Conservation (phyloP, 2,113 vertebrate genomes). For the Pipra filicauda region DNA sequence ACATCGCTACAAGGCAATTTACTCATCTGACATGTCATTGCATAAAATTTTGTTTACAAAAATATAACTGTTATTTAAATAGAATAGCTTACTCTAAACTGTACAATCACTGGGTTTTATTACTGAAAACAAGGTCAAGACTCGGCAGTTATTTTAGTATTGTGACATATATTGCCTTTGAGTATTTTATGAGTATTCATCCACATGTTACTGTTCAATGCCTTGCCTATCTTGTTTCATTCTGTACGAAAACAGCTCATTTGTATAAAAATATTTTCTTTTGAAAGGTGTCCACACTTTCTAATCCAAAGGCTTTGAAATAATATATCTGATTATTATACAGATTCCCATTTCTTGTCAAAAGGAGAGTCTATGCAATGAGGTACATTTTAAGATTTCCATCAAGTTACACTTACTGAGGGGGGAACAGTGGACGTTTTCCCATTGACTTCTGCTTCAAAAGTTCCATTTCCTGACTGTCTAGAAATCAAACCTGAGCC, state of each 20-base stretch:
- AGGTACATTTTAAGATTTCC: constrained; percentile 45
- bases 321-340: constrained; percentile 16
- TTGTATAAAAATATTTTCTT: background rate
- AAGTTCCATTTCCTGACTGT: constrained; percentile 42
- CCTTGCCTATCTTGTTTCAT: background rate
- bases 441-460: constrained; percentile 5
- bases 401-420: constrained; percentile 18
- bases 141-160: background rate
- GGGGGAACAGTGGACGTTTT: background rate
- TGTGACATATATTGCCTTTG: background rate
- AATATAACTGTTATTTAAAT: background rate
- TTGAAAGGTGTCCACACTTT: constrained; percentile 26
- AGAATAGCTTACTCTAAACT: background rate
- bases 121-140: constrained; percentile 7
- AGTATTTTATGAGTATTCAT: background rate
- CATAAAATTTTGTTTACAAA: constrained; percentile 17
- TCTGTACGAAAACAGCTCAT: constrained; percentile 5
- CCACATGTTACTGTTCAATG: background rate
- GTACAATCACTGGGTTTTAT: background rate
- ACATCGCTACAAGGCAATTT: background rate
- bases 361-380: constrained; percentile 4
- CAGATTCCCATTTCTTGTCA: constrained; percentile 26
- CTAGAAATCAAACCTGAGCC: constrained; percentile 38
- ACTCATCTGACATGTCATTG: background rate
- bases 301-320: constrained; percentile 14